phyloP scores from a whole-genome alignment of 2,797 vertebrate species.

The Premnoplex brunnescens region DNA sequence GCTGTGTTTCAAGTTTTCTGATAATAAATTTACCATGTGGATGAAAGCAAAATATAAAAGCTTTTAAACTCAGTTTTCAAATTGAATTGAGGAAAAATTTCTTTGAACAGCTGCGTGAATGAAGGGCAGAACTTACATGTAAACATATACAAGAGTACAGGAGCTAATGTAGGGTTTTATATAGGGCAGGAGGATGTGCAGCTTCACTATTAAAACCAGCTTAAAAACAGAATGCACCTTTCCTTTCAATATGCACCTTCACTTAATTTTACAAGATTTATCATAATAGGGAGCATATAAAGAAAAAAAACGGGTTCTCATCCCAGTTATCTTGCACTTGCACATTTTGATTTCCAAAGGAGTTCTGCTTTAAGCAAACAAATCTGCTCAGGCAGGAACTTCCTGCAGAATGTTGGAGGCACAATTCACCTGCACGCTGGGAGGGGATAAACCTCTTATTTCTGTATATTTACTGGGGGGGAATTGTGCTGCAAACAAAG shows the following conservation, averaged over 20 bases:
- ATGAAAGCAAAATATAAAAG: slow-evolving; percentile 57
- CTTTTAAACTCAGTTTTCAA: slow-evolving; percentile 39
- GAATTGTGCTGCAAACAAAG: neutral
- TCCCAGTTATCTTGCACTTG: neutral
- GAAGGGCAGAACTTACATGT: neutral
- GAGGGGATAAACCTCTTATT: neutral
- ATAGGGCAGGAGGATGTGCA: neutral
- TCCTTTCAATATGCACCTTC: neutral
- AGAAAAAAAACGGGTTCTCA: neutral
- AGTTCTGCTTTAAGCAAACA: neutral
- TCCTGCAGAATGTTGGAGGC: neutral
- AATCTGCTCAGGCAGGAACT: neutral
- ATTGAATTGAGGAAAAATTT: slow-evolving; percentile 61
- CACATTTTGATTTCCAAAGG: neutral
- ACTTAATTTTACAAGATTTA: neutral
- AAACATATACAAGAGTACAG: neutral
- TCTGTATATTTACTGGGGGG: rapidly evolving
- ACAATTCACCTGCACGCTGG: neutral
- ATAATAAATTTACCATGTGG: slow-evolving; percentile 47
- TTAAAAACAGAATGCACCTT: neutral
- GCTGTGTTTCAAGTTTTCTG: slow-evolving; percentile 51
- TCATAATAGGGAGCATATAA: neutral
- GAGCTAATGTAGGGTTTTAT: neutral
- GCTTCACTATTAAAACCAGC: neutral
- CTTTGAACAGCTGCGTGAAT: neutral